Conservation (phyloP, 2,113 vertebrate species). For the Tinamus guttatus region DNA sequence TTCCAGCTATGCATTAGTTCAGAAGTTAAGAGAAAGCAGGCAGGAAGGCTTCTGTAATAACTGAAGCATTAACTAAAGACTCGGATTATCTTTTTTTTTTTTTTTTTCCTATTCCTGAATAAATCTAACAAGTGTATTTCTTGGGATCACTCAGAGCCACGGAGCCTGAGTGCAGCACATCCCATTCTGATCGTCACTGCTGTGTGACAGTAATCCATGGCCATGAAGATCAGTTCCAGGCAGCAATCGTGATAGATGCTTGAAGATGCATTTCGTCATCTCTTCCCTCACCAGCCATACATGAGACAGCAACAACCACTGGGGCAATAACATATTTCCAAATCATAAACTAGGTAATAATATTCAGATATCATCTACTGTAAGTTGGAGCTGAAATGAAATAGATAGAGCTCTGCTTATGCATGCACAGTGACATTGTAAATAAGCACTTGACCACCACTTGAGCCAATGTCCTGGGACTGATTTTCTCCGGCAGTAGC, state of each 20-base stretch:
- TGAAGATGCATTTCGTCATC: not conserved
- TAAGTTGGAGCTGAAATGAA: not conserved
- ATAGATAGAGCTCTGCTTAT: not conserved
- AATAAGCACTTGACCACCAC: not conserved
- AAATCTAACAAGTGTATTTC: not conserved
- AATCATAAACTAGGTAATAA: not conserved
- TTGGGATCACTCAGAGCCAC: not conserved
- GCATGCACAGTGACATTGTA: not conserved
- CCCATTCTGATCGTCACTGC: not conserved
- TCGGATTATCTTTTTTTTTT: not conserved
- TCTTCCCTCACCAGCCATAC: not conserved
- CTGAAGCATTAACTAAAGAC: not conserved
- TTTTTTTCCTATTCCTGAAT: not conserved
- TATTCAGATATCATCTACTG: not conserved
- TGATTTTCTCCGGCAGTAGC: not conserved
- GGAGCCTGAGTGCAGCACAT: not conserved
- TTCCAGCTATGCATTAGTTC: not conserved
- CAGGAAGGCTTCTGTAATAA: not conserved
- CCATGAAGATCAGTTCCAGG: not conserved
- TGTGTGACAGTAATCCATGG: not conserved
- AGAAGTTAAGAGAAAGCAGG: not conserved
- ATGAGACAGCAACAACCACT: not conserved
- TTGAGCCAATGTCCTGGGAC: not conserved
- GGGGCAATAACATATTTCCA: not conserved
- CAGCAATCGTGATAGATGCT: not conserved